These are phyloP conservation scores for Crotalus horridus DNA, from an alignment of 2,113 vertebrate species.

Conservation along the genomic window DNA sequence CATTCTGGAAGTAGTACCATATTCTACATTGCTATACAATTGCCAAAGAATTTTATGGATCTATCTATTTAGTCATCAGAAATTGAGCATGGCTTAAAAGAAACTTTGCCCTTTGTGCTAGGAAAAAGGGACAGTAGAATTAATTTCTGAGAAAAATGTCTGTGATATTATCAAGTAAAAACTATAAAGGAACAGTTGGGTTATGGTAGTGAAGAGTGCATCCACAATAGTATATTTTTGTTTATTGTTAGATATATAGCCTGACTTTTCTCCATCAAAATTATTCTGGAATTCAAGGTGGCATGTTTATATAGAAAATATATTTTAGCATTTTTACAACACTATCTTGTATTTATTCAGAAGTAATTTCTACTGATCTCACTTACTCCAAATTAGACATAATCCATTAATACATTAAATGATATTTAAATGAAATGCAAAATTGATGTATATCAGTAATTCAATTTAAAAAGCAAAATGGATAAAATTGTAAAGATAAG, in stretches of 20 bases:
- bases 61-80: neutral
- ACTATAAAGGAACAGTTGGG: neutral
- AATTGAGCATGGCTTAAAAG: neutral
- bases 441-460: neutral
- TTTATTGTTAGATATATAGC: neutral
- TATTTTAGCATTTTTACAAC: neutral
- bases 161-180: neutral
- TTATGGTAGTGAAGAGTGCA: neutral
- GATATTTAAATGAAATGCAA: neutral
- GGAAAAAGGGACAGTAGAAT: neutral
- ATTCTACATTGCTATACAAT: neutral
- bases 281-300: neutral
- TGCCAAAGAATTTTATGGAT: neutral
- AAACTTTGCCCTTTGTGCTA: neutral
- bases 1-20: neutral
- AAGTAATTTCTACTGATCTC: neutral
- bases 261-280: neutral
- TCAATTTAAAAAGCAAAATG: neutral
- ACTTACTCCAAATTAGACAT: neutral
- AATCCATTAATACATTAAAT: neutral
- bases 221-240: neutral
- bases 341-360: neutral
- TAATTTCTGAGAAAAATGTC: neutral
- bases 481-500: neutral
- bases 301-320: neutral